A percentile compares a stretch with the other conserved stretches of the same genome.
Evolutionary conservation across 1,140 invertebrate species (phyloP).

Genomic region (Drosophila novamexicana): DNA sequence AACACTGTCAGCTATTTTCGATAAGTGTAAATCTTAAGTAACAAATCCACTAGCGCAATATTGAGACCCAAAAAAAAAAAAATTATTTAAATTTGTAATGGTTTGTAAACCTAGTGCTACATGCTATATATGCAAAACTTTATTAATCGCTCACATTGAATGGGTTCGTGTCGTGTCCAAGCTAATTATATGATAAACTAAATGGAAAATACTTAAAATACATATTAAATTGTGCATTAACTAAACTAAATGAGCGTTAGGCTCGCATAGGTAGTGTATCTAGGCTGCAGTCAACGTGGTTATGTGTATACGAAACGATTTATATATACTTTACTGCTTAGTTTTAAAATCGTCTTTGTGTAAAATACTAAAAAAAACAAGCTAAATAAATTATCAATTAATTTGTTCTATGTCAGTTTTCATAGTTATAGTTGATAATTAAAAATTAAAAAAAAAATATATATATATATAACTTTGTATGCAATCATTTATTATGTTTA

Average conservation of each 20-base stretch:
- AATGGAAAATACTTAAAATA: slow-evolving; percentile 3
- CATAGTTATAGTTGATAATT: slow-evolving; percentile 21
- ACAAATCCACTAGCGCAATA: slow-evolving; percentile 27
- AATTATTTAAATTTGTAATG: background rate
- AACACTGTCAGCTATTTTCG: slow-evolving; percentile 11
- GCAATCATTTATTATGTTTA: background rate
- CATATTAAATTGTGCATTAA: slow-evolving; percentile 41
- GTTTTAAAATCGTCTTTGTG: slow-evolving; percentile 37
- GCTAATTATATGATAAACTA: slow-evolving; percentile 13
- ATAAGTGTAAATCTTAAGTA: slow-evolving; percentile 30
- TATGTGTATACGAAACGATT: slow-evolving; percentile 38
- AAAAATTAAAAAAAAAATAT: background rate
- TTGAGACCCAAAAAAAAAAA: background rate
- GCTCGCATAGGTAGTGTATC: slow-evolving; percentile 15
- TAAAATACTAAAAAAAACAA: slow-evolving; percentile 38
- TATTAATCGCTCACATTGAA: slow-evolving; percentile 30
- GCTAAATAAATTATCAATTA: slow-evolving; percentile 32
- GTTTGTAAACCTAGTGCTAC: slow-evolving; percentile 28
- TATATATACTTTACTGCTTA: slow-evolving; percentile 33
- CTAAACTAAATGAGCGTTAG: slow-evolving; percentile 29
- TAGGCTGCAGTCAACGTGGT: slow-evolving; percentile 21
- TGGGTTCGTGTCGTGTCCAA: slow-evolving; percentile 26
- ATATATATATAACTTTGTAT: background rate
- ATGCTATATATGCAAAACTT: slow-evolving; percentile 6
- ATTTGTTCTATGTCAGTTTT: slow-evolving; percentile 18